Percentiles rank a stretch among this genome's conserved stretches.
These are phyloP conservation scores for Alloplasta piceator DNA, from an alignment of 2,888 invertebrate species.

Conservation along the genomic window DNA sequence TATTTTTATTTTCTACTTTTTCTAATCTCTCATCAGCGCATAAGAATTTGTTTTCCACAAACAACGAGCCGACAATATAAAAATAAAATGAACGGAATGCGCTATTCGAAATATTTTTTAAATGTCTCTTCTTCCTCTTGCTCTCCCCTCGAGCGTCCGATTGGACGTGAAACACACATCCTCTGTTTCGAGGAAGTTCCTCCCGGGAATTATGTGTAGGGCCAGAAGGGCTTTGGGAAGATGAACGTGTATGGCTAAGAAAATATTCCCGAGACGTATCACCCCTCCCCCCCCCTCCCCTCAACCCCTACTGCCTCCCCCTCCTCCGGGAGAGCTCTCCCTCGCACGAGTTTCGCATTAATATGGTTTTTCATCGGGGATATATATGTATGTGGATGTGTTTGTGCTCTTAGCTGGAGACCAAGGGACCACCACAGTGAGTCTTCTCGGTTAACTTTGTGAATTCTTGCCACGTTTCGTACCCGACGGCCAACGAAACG, in stretches of 20 bases:
- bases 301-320: not conserved
- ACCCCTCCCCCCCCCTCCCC: slow-evolving; percentile 30
- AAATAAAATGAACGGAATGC: slow-evolving; percentile 37
- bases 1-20: slow-evolving; percentile 1
- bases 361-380: slow-evolving; percentile 60
- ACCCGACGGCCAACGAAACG: slow-evolving; percentile 58
- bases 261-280: slow-evolving; percentile 65
- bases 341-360: slow-evolving; percentile 66
- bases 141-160: slow-evolving; percentile 27
- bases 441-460: slow-evolving; percentile 33
- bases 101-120: slow-evolving; percentile 11
- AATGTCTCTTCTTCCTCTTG: not conserved
- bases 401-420: slow-evolving; percentile 28
- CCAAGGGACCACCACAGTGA: slow-evolving; percentile 36
- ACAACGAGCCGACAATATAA: slow-evolving; percentile 1
- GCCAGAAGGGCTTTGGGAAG: slow-evolving; percentile 25
- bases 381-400: slow-evolving; percentile 8
- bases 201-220: slow-evolving; percentile 31
- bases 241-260: slow-evolving; percentile 51
- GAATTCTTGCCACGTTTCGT: slow-evolving; percentile 60
- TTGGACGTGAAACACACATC: slow-evolving; percentile 36
- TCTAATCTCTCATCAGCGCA: not conserved
- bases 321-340: slow-evolving; percentile 27
- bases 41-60: not conserved
- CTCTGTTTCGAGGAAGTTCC: slow-evolving; percentile 29